phyloP scores from a whole-genome alignment of 2,888 invertebrate genomes.

The Synanthedon tipuliformis region DNA sequence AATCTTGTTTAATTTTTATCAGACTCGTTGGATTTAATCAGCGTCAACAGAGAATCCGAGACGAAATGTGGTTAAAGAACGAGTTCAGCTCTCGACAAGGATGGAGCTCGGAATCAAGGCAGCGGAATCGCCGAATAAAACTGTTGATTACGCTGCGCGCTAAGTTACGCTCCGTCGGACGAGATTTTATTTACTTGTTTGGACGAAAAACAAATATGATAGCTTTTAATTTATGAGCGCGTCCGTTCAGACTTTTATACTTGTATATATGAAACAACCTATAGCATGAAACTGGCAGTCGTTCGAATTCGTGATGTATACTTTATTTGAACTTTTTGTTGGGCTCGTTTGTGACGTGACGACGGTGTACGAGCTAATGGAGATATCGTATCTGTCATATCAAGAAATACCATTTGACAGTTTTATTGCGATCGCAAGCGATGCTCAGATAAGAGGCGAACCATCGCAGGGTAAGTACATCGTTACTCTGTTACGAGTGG shows the following conservation, averaged over 20 bases:
- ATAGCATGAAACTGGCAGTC: slow-evolving; percentile 23
- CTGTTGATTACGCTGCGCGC: slow-evolving; percentile 58
- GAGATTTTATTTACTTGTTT: slow-evolving; percentile 59
- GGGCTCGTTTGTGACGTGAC: slow-evolving; percentile 36
- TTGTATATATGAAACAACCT: slow-evolving; percentile 4
- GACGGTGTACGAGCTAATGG: slow-evolving; percentile 51
- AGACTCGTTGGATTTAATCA: slow-evolving; percentile 43
- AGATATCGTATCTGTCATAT: slow-evolving; percentile 62
- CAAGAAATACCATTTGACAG: slow-evolving; percentile 53
- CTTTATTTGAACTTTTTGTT: slow-evolving; percentile 38
- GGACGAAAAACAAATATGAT: slow-evolving; percentile 61
- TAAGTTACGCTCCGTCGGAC: slow-evolving; percentile 55
- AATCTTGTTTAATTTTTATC: slow-evolving; percentile 12
- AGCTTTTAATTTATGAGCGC: slow-evolving; percentile 61
- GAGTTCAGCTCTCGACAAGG: slow-evolving; percentile 33
- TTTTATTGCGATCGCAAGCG: slow-evolving; percentile 53
- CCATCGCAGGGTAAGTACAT: slow-evolving; percentile 25
- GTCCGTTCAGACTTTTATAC: slow-evolving; percentile 29
- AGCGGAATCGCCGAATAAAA: slow-evolving; percentile 56
- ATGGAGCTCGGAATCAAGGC: slow-evolving; percentile 46
- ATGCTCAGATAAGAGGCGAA: slow-evolving; percentile 39
- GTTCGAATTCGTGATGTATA: slow-evolving; percentile 37
- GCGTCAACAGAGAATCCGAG: slow-evolving; percentile 32
- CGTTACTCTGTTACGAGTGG: slow-evolving; percentile 10
- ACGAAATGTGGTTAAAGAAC: slow-evolving; percentile 49